Conservation (phyloP, 2,797 vertebrate species). For the Coregonus suidteri region DNA sequence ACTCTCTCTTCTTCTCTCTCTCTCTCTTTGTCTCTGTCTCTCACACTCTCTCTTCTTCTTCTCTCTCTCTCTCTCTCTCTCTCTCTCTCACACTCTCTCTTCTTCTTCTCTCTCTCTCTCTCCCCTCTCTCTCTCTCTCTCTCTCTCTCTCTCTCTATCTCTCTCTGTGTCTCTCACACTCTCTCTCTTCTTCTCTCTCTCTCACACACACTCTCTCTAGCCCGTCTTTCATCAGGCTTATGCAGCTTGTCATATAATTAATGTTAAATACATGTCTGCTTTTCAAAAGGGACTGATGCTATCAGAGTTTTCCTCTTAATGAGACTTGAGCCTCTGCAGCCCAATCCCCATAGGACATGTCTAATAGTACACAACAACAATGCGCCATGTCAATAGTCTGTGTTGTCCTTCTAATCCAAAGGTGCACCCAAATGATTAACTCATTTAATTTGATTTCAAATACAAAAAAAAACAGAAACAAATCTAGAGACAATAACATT, state of each 20-base stretch:
- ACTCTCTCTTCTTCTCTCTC: no score
- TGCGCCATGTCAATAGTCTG: background rate
- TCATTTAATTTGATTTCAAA: background rate
- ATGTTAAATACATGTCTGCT: background rate
- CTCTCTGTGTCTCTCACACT: background rate
- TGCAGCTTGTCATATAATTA: background rate
- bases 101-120: no score
- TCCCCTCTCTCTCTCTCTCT: background rate
- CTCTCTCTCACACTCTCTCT: no score
- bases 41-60: no score
- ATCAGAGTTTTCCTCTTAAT: background rate
- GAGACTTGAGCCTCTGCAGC: background rate
- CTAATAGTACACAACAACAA: constrained; percentile 1
- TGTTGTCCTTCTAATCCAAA: background rate
- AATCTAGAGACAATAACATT: background rate
- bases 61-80: no score
- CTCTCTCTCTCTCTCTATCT: no score
- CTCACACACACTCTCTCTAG: background rate
- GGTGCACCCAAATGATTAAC: background rate
- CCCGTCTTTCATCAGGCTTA: background rate
- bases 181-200: background rate
- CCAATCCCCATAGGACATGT: background rate
- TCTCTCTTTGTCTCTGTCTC: no score
- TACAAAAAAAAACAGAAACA: background rate
- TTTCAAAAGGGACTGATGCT: background rate